Evolutionary conservation across 1,140 invertebrate species (phyloP), one percentile per base, ranked within the genome.

Genomic region (Meloidogyne floridensis): DNA sequence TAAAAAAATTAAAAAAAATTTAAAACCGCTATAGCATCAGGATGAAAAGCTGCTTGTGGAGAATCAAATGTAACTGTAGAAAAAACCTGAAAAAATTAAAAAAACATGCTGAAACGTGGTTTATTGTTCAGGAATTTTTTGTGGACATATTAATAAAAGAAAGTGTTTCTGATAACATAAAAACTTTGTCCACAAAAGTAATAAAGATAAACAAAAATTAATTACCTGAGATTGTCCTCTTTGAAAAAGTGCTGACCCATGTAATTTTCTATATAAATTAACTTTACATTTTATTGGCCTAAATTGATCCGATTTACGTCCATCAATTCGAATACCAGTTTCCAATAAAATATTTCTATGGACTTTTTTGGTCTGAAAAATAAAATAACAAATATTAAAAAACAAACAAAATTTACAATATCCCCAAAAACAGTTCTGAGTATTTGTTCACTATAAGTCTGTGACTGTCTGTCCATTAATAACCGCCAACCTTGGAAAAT

Each of bases 11-110:
- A 47, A 77, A 71, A 4, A 3, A 54, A 76, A 20, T 20, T 15
- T 18, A n/a, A 76, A 54, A 79, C 77, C 65, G 95, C 93, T n/a
- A 98, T 90, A 0, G 94, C 93, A 91, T 99, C 97, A 87, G 95
- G 91, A 90, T 95, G 96, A 75, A 97, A 91, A 6, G 95, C 94
- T 86, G 95, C 96, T 84, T 98, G 94, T 1, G 93, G 92, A 0
- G 96, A 98, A 91, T 99, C 97, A 85, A 98, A 93, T 5, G 97
- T 94, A 2, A 98, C 94, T 0, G 96, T 97, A 90, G 95, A 96
- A 74, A 98, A 92, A 3, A 98, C 96, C 91, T 92, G 75, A n/a
- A 86, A 87, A 71, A 47, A 47, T 47, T 47, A 47, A 47, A 47
- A 47, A 47, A 32, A 32, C 20, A 20, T 32, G 32, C 2, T 32